Conservation (phyloP, 2,113 vertebrate species). For the Oxygymnocypris stewartii region DNA sequence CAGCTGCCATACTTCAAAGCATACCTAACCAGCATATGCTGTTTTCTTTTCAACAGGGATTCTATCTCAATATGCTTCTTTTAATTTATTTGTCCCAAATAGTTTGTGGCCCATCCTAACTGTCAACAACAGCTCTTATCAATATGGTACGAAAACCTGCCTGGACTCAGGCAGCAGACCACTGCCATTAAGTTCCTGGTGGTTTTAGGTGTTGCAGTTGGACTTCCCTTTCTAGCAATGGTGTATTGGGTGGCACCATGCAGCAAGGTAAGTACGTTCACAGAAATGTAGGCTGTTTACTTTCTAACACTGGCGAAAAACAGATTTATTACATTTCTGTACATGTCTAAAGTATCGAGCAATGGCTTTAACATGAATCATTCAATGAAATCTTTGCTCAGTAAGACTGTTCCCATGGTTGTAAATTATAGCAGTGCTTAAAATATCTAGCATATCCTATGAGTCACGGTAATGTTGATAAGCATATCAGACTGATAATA, state of each 20-base stretch:
- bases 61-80: background rate
- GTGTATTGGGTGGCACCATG: slow-evolving; percentile 95
- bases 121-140: slow-evolving; percentile 97
- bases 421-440: slow-evolving; percentile 45
- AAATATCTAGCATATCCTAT: slow-evolving; percentile 39
- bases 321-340: background rate
- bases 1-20: too few species aligned
- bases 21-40: too few species aligned
- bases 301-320: background rate
- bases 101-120: slow-evolving; percentile 99
- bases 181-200: slow-evolving; percentile 92
- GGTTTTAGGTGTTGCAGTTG: slow-evolving; percentile 87
- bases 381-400: background rate
- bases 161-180: slow-evolving; percentile 91
- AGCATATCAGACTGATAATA: slow-evolving; percentile 10
- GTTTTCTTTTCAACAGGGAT: too few species aligned
- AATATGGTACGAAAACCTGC: slow-evolving; percentile 97
- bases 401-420: slow-evolving; percentile 34
- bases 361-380: slow-evolving; percentile 10
- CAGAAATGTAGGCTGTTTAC: background rate
- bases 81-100: slow-evolving; percentile 48
- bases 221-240: slow-evolving; percentile 88
- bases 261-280: slow-evolving; percentile 81
- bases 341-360: background rate
- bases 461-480: slow-evolving; percentile 37